phyloP scores from a whole-genome alignment of 2,113 vertebrate genomes.

The Prionailurus bengalensis region DNA sequence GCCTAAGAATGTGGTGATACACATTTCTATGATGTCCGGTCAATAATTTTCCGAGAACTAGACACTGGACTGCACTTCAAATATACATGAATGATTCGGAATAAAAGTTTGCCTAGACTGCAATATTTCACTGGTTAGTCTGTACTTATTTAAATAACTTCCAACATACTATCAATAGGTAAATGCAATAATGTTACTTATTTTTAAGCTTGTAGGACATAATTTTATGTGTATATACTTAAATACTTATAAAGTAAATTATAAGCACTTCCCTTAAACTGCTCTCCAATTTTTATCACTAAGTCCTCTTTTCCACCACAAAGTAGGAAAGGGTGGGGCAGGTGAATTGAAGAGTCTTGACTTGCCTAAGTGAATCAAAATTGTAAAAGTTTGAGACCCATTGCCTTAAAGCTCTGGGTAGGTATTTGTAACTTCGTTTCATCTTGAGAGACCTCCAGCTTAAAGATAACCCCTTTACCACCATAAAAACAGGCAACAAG shows the following conservation, averaged over 20 bases:
- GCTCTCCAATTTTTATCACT: conserved; percentile 36
- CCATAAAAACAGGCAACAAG: neutral
- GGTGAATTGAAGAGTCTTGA: neutral
- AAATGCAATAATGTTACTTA: conserved; percentile 42
- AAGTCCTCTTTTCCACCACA: conserved; percentile 11
- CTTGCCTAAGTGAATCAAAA: neutral
- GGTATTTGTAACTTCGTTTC: neutral
- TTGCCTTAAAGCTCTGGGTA: neutral
- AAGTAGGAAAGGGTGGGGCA: neutral
- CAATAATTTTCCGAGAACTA: neutral
- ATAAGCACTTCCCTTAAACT: conserved; percentile 3
- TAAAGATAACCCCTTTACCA: neutral
- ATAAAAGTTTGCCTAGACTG: neutral
- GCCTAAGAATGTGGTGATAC: neutral
- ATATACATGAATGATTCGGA: neutral
- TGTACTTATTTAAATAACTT: conserved; percentile 49
- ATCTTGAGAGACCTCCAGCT: neutral
- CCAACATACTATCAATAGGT: neutral
- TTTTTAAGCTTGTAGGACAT: conserved; percentile 11
- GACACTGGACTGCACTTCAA: neutral
- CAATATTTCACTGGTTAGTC: neutral
- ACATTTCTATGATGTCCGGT: neutral
- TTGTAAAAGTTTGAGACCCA: neutral
- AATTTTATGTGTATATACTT: neutral
- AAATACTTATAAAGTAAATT: neutral